Base-by-base conservation (phyloP, 2,113 vertebrate genomes). In the Probosciger aterrimus region DNA sequence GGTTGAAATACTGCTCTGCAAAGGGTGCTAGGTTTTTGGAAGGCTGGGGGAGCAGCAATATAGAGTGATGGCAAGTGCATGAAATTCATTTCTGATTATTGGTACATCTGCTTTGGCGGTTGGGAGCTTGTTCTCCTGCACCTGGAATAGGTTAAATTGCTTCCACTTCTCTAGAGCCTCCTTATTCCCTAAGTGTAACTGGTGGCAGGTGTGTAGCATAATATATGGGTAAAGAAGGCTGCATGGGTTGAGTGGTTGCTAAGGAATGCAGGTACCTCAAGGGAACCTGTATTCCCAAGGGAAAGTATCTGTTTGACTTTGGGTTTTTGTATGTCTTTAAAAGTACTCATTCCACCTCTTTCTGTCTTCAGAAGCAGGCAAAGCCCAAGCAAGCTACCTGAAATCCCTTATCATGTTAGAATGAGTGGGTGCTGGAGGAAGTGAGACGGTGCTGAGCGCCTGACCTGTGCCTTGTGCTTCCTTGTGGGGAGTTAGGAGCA, bases 401-500 rank as follows among this genome's bases (percentile, higher is more conserved):
- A 84, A 44, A n/a, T 89, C 52, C 31, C 0, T 1, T 52, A 5
- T 75, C 5, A 2, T 1, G 1, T 35, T 79, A 46, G 49, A 69
- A 53, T 1, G 2, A 47, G 35, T 17, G 39, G 71, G 64, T 1
- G 1, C 68, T 75, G 68, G 49, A 91, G 75, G 33, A 92, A 44
- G 27, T 69, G 76, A 90, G 76, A 8, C 39, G 25, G 7, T 76
- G 12, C 35, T 82, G 31, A 1, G 28, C 47, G 63, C 46, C 30
- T 6, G 18, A 24, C 31, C 20, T 35, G 43, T 52, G 27, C 28
- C 44, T 22, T 59, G 30, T 0, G 3, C 24, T 47, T 86, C 6
- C 18, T 41, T 0, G 0, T 0, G 0, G 15, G 57, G 15, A 88
- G 18, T 28, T 25, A 12, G n/a, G 41, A 75, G 49, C 14, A 7